These are phyloP conservation scores for Noctua fimbriata DNA, from an alignment of 2,888 invertebrate species.

Conservation along the genomic window DNA sequence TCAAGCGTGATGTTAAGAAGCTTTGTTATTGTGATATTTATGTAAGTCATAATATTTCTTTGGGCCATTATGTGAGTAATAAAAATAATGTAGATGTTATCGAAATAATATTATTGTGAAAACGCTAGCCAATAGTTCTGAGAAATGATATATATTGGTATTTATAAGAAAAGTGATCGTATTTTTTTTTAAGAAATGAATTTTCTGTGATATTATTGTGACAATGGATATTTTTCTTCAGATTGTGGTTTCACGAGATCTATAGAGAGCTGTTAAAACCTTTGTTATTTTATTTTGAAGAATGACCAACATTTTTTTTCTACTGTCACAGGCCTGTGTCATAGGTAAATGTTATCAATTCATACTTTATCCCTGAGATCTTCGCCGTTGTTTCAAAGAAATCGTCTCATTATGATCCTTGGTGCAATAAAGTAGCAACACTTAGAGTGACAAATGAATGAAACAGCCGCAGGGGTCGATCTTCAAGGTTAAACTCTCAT, in stretches of 20 bases:
- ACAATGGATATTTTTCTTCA: constrained; percentile 16
- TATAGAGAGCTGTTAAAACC: not conserved
- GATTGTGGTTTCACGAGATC: constrained; percentile 1
- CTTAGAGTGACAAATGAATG: not conserved
- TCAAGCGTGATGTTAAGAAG: not conserved
- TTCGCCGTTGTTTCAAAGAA: not conserved
- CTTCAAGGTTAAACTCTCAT: too few relatives aligned
- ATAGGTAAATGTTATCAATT: not conserved
- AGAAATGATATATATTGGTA: constrained; percentile 29
- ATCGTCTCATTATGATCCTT: not conserved
- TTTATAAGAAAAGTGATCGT: constrained; percentile 9
- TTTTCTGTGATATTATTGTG: not conserved
- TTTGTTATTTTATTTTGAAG: constrained; percentile 9
- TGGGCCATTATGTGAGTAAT: constrained; percentile 10
- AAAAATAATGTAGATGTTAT: constrained; percentile 31
- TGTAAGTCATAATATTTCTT: constrained; percentile 7
- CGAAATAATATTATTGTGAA: constrained; percentile 14
- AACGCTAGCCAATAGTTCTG: not conserved
- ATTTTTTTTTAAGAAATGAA: not conserved
- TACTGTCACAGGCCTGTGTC: not conserved
- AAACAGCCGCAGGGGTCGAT: too few relatives aligned
- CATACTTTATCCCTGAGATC: not conserved
- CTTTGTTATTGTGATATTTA: not conserved
- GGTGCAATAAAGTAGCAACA: not conserved
- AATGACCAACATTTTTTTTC: not conserved